These are phyloP conservation scores for Butorides virescens DNA, from an alignment of 2,113 vertebrate species.

Conservation along the genomic window DNA sequence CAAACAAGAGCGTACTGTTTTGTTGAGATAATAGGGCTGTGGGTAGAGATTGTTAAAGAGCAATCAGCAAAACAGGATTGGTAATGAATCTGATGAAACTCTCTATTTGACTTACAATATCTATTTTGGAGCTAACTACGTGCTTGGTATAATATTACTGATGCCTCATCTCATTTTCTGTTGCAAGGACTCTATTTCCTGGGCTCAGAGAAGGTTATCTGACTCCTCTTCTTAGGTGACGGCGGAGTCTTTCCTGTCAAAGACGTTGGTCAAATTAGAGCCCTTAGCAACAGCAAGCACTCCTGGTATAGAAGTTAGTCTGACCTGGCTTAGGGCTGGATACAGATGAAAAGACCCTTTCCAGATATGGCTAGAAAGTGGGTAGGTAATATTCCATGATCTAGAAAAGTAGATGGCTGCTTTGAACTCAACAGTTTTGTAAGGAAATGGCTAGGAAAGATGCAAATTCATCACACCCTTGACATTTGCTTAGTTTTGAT, in stretches of 20 bases:
- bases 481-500: neutral
- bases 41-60: slow-evolving; percentile 57
- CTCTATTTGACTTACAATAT: slow-evolving; percentile 61
- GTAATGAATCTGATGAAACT: slow-evolving; percentile 67
- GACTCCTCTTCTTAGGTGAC: neutral
- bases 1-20: slow-evolving; percentile 59
- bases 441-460: neutral
- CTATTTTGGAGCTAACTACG: slow-evolving; percentile 38
- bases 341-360: neutral
- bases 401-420: neutral
- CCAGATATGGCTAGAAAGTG: neutral
- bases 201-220: neutral
- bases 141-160: slow-evolving; percentile 30
- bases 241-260: neutral
- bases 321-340: neutral
- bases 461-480: neutral
- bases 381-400: neutral
- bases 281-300: neutral
- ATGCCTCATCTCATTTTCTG: slow-evolving; percentile 38
- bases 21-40: slow-evolving; percentile 57
- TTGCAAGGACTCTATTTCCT: neutral
- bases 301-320: neutral
- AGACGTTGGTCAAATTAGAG: neutral
- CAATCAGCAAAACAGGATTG: slow-evolving; percentile 62
- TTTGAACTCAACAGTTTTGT: neutral